These are phyloP conservation scores for Hemithea aestivaria DNA, from an alignment of 2,888 invertebrate genomes.

Conservation along the genomic window DNA sequence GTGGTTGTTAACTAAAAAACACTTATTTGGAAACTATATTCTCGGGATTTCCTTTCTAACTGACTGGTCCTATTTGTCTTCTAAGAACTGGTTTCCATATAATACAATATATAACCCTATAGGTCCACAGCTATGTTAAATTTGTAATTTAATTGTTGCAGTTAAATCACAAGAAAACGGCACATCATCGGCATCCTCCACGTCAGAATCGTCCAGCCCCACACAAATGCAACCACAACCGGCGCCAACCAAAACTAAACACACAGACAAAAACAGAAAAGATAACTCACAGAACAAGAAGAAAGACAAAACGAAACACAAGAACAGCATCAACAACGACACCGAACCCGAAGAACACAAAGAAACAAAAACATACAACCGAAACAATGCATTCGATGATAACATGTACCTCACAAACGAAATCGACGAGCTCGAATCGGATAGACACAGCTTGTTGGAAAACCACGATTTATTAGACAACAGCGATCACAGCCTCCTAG, in stretches of 20 bases:
- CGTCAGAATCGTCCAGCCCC: constrained; percentile 74
- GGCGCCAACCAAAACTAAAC: constrained; percentile 73
- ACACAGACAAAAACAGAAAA: constrained; percentile 61
- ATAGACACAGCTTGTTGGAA: constrained; percentile 70
- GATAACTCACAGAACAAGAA: constrained; percentile 66
- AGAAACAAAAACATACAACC: constrained; percentile 20
- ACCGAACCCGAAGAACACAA: constrained; percentile 40
- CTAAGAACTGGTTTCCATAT: too few species aligned
- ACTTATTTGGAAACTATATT: too few species aligned
- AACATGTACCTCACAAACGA: constrained; percentile 64
- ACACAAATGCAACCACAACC: constrained; percentile 51
- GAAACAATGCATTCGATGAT: constrained; percentile 56
- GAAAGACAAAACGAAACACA: constrained; percentile 75
- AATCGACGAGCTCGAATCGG: constrained; percentile 70
- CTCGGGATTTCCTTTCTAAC: not conserved
- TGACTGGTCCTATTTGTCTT: not conserved
- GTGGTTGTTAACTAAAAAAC: too few species aligned
- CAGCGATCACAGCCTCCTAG: constrained; percentile 67
- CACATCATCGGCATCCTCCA: constrained; percentile 71
- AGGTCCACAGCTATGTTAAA: too few species aligned
- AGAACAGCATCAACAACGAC: constrained; percentile 62
- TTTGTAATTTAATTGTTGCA: constrained; percentile 34
- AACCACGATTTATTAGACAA: constrained; percentile 69
- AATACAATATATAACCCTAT: too few species aligned
- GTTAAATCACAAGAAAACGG: constrained; percentile 76